Evolutionary conservation across 2,888 invertebrate genomes (phyloP), one percentile per base, ranked within the genome.

Genomic region (Lymantria monacha): DNA sequence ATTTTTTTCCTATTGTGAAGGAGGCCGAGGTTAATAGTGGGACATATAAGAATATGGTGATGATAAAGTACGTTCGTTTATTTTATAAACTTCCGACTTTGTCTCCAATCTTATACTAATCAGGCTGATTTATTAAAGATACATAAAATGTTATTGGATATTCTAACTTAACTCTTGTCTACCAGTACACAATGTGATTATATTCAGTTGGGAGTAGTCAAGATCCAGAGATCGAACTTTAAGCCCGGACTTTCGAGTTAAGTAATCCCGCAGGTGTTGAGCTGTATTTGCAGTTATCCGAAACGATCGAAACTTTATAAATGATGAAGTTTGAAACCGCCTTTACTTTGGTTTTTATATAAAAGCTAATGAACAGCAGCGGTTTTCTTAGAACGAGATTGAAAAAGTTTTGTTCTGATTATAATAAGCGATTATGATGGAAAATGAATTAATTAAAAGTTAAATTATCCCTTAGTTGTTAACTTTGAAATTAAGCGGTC

Each of bases 251-350:
- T n/a, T 52, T 54, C 54, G 50, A 57, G 63, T 56, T 66, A 69
- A 76, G 72, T 72, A 74, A 72, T 76, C 76, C 76, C 76, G 60
- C 79, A 79, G 79, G 78, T 83, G 76, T 68, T 64, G 70, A 71
- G 70, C 70, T 75, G 72, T 78, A 74, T 80, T 74, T 71, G 69
- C 74, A 74, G 71, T 76, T 78, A 73, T 76, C 76, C 56, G 70
- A 69, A 73, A 71, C 69, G 69, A 67, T 64, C 66, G 59, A 58
- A 81, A 81, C 70, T 81, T 79, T 70, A 55, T 69, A 62, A 73
- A 62, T 61, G 58, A 56, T 42, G 50, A 68, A 74, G 63, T 73
- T 65, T 42, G 11, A 51, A 67, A 62, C 74, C 70, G 56, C 61
- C 59, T 62, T 47, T 66, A 67, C 22, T 66, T 69, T 59, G 46